Evolutionary conservation across 2,113 vertebrate genomes (phyloP), one percentile per base, ranked within the genome.

Genomic region (Thermophis baileyi): DNA sequence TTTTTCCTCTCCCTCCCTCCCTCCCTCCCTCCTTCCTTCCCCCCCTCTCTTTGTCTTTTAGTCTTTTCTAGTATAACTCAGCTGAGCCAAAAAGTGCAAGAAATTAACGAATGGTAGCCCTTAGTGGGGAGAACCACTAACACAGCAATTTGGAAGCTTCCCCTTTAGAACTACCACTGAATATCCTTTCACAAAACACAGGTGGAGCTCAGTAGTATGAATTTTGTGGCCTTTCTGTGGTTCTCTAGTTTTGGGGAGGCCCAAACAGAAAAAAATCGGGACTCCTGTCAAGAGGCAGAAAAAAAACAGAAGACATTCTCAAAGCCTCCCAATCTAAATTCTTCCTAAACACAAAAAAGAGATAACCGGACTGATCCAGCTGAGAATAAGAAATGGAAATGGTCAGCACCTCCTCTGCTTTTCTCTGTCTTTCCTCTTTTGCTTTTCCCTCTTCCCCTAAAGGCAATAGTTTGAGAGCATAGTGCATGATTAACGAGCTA

Each of bases 401-500:
- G 93, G 25, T 20, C 27, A 4, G 53, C 57, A 55, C 49, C 47
- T 18, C 91, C 46, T 40, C 12, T 85, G 53, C 0, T 47, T 47
- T 74, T 30, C 5, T 47, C 14, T 12, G 3, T 18, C 1, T 18
- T 25, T 40, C 49, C 47, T 22, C 63, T 0, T 44, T 3, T 9
- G 14, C 1, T 10, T 24, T 22, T 1, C 9, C 3, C 27, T 3
- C 1, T 22, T 81, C 54, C 87, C 54, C 85, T 90, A 93, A 93
- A 91, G 44, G 46, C 94, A 93, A 91, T 87, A 44, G 0, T 0
- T 93, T 47, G 40, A 87, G 94, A 91, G 40, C 24, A 0, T 85
- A 20, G 22, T 49, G 11, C 51, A 46, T 69, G 93, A 93, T 90
- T 94, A 89, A 92, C 46, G 40, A 81, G 51, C 49, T 20, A 60